These are phyloP conservation scores for Graphium colonna DNA, from an alignment of 2,888 invertebrate species.

Conservation along the genomic window DNA sequence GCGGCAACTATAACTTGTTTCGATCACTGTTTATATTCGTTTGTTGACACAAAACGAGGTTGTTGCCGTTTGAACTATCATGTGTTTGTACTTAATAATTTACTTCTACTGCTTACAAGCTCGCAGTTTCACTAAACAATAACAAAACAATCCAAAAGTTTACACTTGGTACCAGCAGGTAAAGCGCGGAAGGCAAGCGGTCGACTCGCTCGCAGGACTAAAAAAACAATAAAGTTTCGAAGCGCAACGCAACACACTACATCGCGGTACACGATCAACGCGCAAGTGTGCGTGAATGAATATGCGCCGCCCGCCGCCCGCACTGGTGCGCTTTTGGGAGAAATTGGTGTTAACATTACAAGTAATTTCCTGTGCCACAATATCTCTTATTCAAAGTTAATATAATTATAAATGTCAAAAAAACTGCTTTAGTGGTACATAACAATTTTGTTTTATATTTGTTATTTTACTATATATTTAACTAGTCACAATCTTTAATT, in stretches of 20 bases:
- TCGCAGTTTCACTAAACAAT: constrained; percentile 12
- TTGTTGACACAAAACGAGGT: constrained; percentile 74
- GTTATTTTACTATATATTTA: too few species aligned
- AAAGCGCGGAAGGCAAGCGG: constrained; percentile 55
- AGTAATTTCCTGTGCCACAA: constrained; percentile 6
- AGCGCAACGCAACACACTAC: constrained; percentile 50
- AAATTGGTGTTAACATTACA: constrained; percentile 23
- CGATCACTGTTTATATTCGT: constrained; percentile 71
- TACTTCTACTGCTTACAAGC: constrained; percentile 36
- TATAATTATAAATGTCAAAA: too few species aligned
- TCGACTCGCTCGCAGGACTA: constrained; percentile 38
- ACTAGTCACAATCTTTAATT: too few species aligned
- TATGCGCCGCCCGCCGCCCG: constrained; percentile 41
- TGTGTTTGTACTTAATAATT: constrained; percentile 60
- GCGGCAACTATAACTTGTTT: constrained; percentile 55
- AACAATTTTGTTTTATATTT: too few species aligned
- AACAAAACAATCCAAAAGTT: constrained; percentile 37
- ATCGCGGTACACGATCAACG: constrained; percentile 50
- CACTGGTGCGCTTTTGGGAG: constrained; percentile 18
- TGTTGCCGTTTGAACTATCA: constrained; percentile 61
- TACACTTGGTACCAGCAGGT: constrained; percentile 52
- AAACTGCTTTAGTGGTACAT: too few species aligned
- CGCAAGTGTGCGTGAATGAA: constrained; percentile 72
- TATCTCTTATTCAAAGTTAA: background rate
- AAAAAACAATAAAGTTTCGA: constrained; percentile 59